Percentiles rank a stretch among this genome's conserved stretches.
Conservation (phyloP, 1,140 invertebrate species). For the Gryon sp. region DNA sequence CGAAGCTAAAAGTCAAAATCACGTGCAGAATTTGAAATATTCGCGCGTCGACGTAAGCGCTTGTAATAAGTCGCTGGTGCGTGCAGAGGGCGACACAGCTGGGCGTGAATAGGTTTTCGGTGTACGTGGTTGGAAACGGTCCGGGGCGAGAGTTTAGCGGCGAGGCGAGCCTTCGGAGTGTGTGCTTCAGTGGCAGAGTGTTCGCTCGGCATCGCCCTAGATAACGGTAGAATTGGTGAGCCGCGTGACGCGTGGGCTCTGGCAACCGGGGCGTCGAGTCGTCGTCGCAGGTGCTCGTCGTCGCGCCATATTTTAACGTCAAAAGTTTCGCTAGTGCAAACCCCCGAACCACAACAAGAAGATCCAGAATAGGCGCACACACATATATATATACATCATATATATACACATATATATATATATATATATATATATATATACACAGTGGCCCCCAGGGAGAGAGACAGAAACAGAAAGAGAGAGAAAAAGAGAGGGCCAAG, state of each 20-base stretch:
- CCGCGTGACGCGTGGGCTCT: conserved; percentile 30
- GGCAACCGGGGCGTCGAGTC: conserved; percentile 11
- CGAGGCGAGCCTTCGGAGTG: conserved; percentile 50
- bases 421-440: too few species aligned
- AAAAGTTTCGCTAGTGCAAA: too few species aligned
- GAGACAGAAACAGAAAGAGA: too few species aligned
- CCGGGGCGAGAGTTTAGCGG: conserved; percentile 58
- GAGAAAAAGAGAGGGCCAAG: too few species aligned
- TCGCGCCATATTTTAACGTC: too few species aligned
- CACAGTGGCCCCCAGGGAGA: too few species aligned
- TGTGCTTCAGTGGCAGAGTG: conserved; percentile 21
- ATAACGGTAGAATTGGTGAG: conserved; percentile 77
- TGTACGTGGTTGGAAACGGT: conserved; percentile 21
- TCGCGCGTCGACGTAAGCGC: background rate
- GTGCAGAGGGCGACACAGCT: background rate
- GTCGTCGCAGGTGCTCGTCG: conserved; percentile 14
- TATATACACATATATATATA: too few species aligned
- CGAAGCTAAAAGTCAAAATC: too few species aligned
- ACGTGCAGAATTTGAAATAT: background rate
- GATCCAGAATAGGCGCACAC: too few species aligned
- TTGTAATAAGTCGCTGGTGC: background rate
- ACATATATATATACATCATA: too few species aligned
- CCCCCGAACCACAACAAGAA: conserved; percentile 20
- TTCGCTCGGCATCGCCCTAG: conserved; percentile 76
- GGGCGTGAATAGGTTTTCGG: conserved; percentile 3